Base-by-base conservation (phyloP, 1,140 invertebrate genomes). In the Himalopsyche phryganea region DNA sequence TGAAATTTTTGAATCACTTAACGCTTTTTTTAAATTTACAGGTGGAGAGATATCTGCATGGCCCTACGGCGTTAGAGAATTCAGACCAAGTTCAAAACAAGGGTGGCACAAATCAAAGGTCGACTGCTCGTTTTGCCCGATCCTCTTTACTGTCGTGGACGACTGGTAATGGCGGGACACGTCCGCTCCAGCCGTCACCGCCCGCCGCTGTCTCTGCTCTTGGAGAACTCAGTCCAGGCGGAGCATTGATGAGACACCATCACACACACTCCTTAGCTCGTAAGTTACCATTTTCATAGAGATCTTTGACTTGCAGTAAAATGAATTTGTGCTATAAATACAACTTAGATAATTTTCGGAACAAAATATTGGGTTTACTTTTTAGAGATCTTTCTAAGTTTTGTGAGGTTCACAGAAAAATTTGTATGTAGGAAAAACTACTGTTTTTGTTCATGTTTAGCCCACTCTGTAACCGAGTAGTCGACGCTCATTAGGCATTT, bases 181-280 rank as follows among this genome's bases (percentile, higher is more conserved):
- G 54, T 17, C 58, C 53, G 6, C 23, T 59, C 17, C 61, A 57
- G 38, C 53, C 61, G 4, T 33, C 61, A 65, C 82, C 90, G 11
- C 83, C 82, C 45, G 85, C 84, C 23, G 91, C 92, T 13, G 87
- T 94, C 3, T 85, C 83, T 61, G 90, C 89, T 49, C 71, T 96
- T 3, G 90, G 91, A 19, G 93, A 96, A 77, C 78, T 97, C 13
- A 93, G 91, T 66, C 92, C 94, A n/a, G 94, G 94, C 50, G 94
- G 94, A 19, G 84, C 85, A 32, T 80, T 97, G 7, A 96, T 97
- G 93, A 85, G 92, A 65, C 87, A 90, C 13, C 89, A 90, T 69
- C 83, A 87, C 64, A 86, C 89, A 66, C 84, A 88, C 69, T 84
- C 86, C 71, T 80, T 87, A 76, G 83, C 85, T 50, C 87, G 91